Evolutionary conservation across 2,113 vertebrate species (phyloP), one percentile per base, ranked within the genome.

Genomic region (Regulus satrapa): DNA sequence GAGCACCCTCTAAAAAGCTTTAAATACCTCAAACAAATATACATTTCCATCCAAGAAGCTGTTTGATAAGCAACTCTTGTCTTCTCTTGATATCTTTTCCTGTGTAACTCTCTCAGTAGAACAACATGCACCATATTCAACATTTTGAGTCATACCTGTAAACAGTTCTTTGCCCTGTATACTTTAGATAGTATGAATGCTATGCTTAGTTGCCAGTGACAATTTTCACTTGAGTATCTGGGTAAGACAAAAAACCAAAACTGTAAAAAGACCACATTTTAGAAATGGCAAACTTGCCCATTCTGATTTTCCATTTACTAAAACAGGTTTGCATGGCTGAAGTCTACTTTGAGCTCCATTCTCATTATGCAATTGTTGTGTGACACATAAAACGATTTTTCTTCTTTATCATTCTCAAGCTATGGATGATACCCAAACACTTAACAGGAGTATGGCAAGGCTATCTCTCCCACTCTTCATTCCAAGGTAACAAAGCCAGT

Each of bases 371-470:
- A 85, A 68, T 78, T 83, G 10, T 17, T 49, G 40, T 24, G 9
- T 74, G 41, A 94, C 78, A 80, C 24, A 3, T 66, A 76, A 93
- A 87, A 25, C 24, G 71, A 5, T 15, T 77, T 85, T 92, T 89
- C 59, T 84, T 67, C 40, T 43, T 74, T 92, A 55, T 40, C 12
- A 29, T 78, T 93, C 38, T 92, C 23, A 24, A 29, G 76, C 64
- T 71, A 52, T 69, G 68, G 88, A 52, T 89, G 82, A 96, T 72
- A 48, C 29, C 64, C 54, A 95, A 90, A 86, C 85, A 95, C 79
- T 89, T 76, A 58, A 63, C 21, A 93, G 51, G 8, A 18, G 5
- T 12, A 59, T 71, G 36, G 25, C 52, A 90, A 94, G 75, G 55
- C 61, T 62, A 20, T 63, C 36, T 83, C 48, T 61, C 8, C 23